Base-by-base conservation (phyloP, 2,797 vertebrate genomes). In the Crypturellus tataupa region DNA sequence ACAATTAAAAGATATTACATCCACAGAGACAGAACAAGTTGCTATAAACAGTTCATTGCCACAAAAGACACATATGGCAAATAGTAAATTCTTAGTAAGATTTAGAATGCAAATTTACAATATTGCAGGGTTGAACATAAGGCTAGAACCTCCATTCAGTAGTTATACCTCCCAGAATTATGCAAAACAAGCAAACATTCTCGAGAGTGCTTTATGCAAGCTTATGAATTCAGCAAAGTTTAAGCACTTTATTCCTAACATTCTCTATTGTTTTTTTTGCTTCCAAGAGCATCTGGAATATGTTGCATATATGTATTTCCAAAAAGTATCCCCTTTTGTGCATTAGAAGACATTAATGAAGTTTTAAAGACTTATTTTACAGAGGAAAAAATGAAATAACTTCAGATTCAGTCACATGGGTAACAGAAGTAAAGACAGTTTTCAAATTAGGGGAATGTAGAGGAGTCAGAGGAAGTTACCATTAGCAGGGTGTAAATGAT, bases 1-100 rank as follows among this genome's bases (percentile, higher is more conserved):
- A 94, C 69, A 91, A 93, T 80, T 18, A 12, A 70, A 70, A 86
- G 82, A 87, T 16, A 94, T 5, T 37, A 55, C 20, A 60, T 64
- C 40, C 75, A 29, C 5, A 12, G 40, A 83, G 20, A 23, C 49
- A 77, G 91, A 94, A 11, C 42, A 65, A 85, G 51, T 24, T 86
- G 46, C 13, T 33, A 8, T 12, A 8, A 84, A 35, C 55, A 80
- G 23, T 27, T 51, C 39, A 46, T 19, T 55, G 75, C 31, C 21
- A 44, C 27, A 86, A 81, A 79, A 94, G 40, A 56, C 29, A 68
- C 23, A 42, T 13, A 29, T 13, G n/a, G 39, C 71, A 84, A 47
- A 47, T 44, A 44, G 16, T 69, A 7, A 59, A 58, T n/a, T 65
- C 24, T 24, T 31, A 82, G 70, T 21, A n/a, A 83, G 20, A 55